Evolutionary conservation across 2,888 invertebrate genomes (phyloP), one percentile per base, ranked within the genome.

Genomic region (Nezara viridula): DNA sequence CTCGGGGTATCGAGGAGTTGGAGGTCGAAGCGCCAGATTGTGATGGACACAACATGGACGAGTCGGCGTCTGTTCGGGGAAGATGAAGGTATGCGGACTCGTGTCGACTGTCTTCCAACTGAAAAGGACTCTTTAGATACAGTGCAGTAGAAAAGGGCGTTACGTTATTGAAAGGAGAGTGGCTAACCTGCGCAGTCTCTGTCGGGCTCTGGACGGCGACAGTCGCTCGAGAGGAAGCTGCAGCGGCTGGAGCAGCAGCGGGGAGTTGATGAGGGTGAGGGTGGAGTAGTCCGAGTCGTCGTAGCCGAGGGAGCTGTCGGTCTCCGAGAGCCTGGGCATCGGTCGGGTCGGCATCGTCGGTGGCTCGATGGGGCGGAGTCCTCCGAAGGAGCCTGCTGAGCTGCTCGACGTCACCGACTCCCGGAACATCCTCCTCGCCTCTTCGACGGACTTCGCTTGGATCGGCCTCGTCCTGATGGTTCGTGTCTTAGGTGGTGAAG

Each of bases 321-420:
- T 91, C 90, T 91, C 91, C 2, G 91, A 91, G 60, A 92, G 90
- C n/a, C 91, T 73, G 91, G 94, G 93, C 94, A 94, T 92, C 91
- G 94, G 92, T 92, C 93, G 91, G n/a, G 87, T 19, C 27, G 77
- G 55, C 47, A 40, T n/a, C 0, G 81, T 12, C 7, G 50, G 66
- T 92, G 93, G 92, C 92, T 93, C 92, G 91, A 94, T 91, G 92
- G 94, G 93, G 91, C 95, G 95, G 85, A 95, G 93, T 92, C 95
- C 95, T 12, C 95, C 95, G 92, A 95, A 94, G 52, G 94, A 94
- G 16, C 94, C 94, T 1, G 94, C 94, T 0, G 73, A 66, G 66
- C 66, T 73, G 52, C 81, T 81, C 2, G 94, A 94, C 0, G 94
- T 94, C 40, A 40, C 44, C 0, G 94, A 94, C 90, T 94, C 94